Evolutionary conservation across 1,140 invertebrate genomes (phyloP), one percentile per base, ranked within the genome.

Genomic region (Anagrus nilaparvatae): DNA sequence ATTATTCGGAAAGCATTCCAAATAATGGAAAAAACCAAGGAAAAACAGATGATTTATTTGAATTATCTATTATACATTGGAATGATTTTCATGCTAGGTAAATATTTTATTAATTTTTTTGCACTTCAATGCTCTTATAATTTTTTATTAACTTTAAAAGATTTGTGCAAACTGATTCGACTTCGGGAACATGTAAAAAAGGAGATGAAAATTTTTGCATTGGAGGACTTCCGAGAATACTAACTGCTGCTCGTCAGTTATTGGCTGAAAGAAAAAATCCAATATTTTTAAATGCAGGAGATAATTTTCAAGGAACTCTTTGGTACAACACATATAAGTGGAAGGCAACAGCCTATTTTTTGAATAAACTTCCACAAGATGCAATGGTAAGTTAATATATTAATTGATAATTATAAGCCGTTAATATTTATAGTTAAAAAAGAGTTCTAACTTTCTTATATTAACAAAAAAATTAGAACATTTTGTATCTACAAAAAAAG

Each of bases 231-330:
- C 76, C 87, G 0, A 71, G 87, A 3, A 62, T 82, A 0, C 75
- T 71, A 36, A 71, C 75, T 3, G 71, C 67, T 2, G 67, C 82
- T n/a, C 65, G 65, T 14, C 55, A 71, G 24, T 58, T 9, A 13
- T 4, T 25, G 10, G 21, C 20, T 77, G 5, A 54, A 74, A 19
- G 47, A 65, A 41, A 60, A 0, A 76, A 84, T 52, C 72, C 80
- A 0, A 62, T 91, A 29, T 72, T 86, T 25, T 63, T 91, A 5
- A 87, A 89, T 59, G 87, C 78, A 1, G 87, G 87, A 1, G 88
- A 91, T 60, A 84, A 82, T 56, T 91, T 80, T 56, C 85, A 89
- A 59, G 88, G 87, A 1, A 89, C 86, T 1, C 67, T 88, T 1
- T 91, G 83, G 82, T 90, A 88, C 60, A 82, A 81, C 44, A 57